Evolutionary conservation across 2,888 invertebrate species (phyloP).

Genomic region (Eudasyphora cyanicolor): DNA sequence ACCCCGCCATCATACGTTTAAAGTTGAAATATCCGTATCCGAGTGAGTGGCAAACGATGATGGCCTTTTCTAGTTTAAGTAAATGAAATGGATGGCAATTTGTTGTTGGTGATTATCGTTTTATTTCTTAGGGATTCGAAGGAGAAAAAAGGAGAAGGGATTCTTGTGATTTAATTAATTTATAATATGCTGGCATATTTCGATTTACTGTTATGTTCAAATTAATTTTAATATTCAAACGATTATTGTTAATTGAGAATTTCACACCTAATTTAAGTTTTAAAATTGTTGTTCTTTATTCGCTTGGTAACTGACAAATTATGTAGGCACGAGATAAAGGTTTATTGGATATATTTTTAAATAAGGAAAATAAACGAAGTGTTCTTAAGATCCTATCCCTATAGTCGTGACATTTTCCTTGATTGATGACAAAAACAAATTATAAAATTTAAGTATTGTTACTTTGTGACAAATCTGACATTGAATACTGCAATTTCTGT

Average conservation of each 20-base stretch:
- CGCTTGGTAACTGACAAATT: no score
- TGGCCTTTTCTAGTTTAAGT: not conserved
- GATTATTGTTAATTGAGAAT: not conserved
- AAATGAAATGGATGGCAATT: not conserved
- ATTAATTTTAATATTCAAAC: not conserved
- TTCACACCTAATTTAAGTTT: conserved; percentile 1
- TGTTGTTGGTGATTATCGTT: not conserved
- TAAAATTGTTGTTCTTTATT: no score
- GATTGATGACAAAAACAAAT: no score
- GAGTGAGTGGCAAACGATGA: not conserved
- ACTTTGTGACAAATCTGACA: no score
- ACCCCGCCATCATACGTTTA: no score
- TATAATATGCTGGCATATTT: not conserved
- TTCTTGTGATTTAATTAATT: not conserved
- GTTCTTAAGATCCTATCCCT: no score
- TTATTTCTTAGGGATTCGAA: not conserved
- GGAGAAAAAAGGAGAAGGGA: not conserved
- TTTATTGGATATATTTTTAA: no score
- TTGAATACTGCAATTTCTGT: no score
- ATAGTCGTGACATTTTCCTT: no score
- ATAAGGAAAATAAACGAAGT: no score
- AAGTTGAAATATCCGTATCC: not conserved
- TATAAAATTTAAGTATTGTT: no score
- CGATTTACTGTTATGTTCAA: not conserved
- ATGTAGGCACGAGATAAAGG: no score